Percentiles rank a stretch among this genome's conserved stretches.
Evolutionary conservation across 2,797 vertebrate species (phyloP).

Genomic region (Lutra lutra): DNA sequence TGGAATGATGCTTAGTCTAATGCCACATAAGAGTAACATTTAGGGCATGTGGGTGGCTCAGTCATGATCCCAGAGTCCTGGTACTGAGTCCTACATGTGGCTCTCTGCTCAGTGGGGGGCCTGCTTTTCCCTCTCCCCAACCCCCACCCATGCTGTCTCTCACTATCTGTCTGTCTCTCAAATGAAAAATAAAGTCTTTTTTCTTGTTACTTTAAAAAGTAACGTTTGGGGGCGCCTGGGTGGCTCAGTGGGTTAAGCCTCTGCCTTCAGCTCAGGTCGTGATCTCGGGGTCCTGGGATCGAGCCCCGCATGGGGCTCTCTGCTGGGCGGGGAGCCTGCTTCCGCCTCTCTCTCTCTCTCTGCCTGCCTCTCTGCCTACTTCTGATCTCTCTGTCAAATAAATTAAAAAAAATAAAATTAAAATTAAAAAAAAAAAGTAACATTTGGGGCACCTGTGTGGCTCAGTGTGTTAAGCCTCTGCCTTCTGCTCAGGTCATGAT

Average conservation of each 20-base stretch:
- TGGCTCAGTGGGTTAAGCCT: too few relatives aligned
- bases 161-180: too few relatives aligned
- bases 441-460: background rate
- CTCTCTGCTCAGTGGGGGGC: too few relatives aligned
- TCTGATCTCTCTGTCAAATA: background rate
- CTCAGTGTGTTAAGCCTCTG: too few relatives aligned
- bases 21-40: background rate
- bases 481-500: background rate
- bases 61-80: background rate
- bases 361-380: background rate
- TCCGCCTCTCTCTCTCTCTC: too few relatives aligned
- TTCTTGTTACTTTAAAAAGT: background rate
- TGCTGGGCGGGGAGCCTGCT: background rate
- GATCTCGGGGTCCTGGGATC: background rate
- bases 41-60: background rate
- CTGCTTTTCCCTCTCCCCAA: background rate
- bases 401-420: background rate
- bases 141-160: too few relatives aligned
- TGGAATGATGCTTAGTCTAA: background rate
- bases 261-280: background rate
- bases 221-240: background rate
- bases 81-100: background rate
- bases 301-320: fast-evolving
- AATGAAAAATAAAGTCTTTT: too few relatives aligned
- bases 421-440: background rate